Evolutionary conservation across 1,140 invertebrate species (phyloP).

Genomic region (Dolichoris vasculosae): DNA sequence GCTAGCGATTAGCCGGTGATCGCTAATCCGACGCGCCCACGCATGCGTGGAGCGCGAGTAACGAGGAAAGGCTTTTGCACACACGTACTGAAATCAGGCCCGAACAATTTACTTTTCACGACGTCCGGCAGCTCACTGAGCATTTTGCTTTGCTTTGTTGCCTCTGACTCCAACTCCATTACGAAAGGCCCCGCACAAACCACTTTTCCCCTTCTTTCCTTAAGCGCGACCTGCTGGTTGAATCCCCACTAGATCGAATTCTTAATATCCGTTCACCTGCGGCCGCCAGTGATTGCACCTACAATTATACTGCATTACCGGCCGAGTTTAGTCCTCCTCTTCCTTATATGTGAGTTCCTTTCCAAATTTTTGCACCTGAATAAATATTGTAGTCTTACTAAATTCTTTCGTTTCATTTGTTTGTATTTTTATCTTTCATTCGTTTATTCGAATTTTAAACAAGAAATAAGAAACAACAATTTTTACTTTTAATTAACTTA

Average conservation of each 20-base stretch:
- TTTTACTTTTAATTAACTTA: too few species aligned
- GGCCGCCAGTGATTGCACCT: neutral
- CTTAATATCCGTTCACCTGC: neutral
- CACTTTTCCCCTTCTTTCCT: neutral
- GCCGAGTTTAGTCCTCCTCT: too few species aligned
- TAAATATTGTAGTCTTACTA: too few species aligned
- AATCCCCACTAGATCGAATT: neutral
- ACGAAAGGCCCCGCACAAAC: slow-evolving; percentile 53
- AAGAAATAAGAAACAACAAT: too few species aligned
- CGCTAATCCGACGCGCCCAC: neutral
- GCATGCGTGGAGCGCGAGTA: neutral
- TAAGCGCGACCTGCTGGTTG: neutral
- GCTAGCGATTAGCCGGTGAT: neutral
- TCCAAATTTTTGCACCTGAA: too few species aligned
- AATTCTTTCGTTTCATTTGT: too few species aligned
- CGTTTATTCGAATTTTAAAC: too few species aligned
- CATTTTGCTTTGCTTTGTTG: slow-evolving; percentile 17
- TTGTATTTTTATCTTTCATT: too few species aligned
- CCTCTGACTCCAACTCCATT: slow-evolving; percentile 11
- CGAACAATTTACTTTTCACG: slow-evolving; percentile 10
- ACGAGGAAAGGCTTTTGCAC: neutral
- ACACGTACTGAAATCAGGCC: neutral
- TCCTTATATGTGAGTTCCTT: too few species aligned
- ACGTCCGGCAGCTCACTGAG: slow-evolving; percentile 58
- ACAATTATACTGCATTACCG: neutral